Evolutionary conservation across 2,113 vertebrate genomes (phyloP), one percentile per base, ranked within the genome.

Genomic region (Erpornis zantholeuca): DNA sequence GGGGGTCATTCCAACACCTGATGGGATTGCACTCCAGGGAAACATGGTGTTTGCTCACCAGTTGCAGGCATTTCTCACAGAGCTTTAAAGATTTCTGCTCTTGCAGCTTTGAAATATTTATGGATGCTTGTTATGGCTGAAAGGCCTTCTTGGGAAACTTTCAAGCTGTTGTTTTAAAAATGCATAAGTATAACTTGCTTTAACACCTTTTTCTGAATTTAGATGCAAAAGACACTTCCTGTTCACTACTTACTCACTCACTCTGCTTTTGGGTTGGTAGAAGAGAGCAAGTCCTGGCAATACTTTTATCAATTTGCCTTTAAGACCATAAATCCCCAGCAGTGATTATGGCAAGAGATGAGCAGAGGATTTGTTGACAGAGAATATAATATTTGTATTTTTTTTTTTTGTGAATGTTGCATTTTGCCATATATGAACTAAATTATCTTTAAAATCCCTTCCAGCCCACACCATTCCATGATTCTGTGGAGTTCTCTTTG

Each of bases 361-460:
- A 73, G 69, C 60, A 95, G 69, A 54, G 8, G 59, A 96, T 95
- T 94, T 54, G 77, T 65, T 93, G 91, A 80, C 52, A 75, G 86
- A 66, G 66, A 94, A 76, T 86, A 69, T 83, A 81, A 96, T 82
- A 69, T 76, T 81, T 88, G 8, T 71, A 92, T 47, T 40, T 13
- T 47, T 2, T 8, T 15, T 15, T 12, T 53, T 78, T 1, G 14
- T 27, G 45, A 13, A 7, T 73, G 17, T 86, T 95, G 35, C 44
- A 90, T 91, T 97, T 95, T 92, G 45, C 38, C 70, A 47, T 44
- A 28, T 54, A 81, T 88, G 75, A 96, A 23, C 12, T 14, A n/a
- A n/a, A 47, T 27, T 7, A 40, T 54, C 29, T 61, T 54, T 29
- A 27, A 40, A 14, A 5, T 35, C 15, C n/a, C 17, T 82, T 61